Conservation (phyloP, 2,888 invertebrate genomes). For the Clistopyga incitator region DNA sequence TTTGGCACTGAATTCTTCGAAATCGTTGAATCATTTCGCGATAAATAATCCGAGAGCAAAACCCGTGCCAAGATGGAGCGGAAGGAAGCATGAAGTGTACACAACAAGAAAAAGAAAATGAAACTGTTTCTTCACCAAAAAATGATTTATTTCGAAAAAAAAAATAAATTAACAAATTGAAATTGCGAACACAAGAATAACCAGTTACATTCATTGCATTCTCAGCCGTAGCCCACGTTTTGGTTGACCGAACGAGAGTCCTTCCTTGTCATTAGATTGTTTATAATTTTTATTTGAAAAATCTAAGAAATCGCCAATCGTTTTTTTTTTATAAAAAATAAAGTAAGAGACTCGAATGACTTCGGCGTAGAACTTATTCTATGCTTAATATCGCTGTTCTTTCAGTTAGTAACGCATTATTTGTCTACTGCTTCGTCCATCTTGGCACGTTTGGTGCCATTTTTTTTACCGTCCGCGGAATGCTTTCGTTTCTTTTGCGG, state of each 20-base stretch:
- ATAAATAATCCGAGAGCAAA: conserved; percentile 32
- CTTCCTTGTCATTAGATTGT: conserved; percentile 15
- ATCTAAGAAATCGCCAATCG: conserved; percentile 52
- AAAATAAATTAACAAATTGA: conserved; percentile 66
- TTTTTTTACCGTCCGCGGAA: conserved; percentile 83
- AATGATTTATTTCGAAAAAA: conserved; percentile 66
- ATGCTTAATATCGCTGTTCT: conserved; percentile 66
- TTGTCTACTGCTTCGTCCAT: conserved; percentile 83
- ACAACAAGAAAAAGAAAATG: conserved; percentile 75
- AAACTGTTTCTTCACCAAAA: conserved; percentile 69
- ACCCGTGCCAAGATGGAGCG: conserved; percentile 75
- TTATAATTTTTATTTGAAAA: conserved; percentile 16
- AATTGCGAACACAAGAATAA: conserved; percentile 65
- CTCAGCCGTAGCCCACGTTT: conserved; percentile 26
- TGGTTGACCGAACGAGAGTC: not conserved
- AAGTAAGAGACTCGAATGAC: conserved; percentile 57
- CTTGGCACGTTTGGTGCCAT: conserved; percentile 83
- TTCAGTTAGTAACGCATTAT: conserved; percentile 76
- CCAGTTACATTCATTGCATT: conserved; percentile 46
- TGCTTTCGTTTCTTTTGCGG: conserved; percentile 83
- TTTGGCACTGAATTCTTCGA: not conserved
- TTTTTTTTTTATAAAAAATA: conserved; percentile 45
- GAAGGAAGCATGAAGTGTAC: conserved; percentile 73
- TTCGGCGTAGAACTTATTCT: conserved; percentile 67
- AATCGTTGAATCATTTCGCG: not conserved